Conservation (phyloP, 2,113 vertebrate species). For the Platanista minor region DNA sequence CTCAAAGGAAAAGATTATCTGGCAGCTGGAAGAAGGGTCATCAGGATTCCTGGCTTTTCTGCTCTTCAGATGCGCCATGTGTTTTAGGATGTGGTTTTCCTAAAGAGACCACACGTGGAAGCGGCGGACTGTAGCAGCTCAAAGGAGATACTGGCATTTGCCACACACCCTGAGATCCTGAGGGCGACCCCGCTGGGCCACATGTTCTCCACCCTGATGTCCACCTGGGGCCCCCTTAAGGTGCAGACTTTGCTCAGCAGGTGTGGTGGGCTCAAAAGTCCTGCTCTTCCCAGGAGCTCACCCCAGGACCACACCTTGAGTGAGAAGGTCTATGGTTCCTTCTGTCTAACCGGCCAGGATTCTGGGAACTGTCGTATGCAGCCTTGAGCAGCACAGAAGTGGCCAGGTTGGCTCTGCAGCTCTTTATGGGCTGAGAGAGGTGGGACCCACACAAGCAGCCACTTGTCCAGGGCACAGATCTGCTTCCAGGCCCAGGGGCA, state of each 20-base stretch:
- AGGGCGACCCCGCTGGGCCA: background rate
- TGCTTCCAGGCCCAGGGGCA: background rate
- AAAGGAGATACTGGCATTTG: background rate
- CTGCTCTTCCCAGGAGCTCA: background rate
- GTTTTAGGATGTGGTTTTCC: background rate
- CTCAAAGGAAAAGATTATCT: background rate
- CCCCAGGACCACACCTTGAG: background rate
- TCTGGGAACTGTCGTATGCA: background rate
- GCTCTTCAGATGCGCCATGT: background rate
- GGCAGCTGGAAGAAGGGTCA: too few species aligned
- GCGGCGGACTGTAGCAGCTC: background rate
- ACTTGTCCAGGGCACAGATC: rapidly evolving
- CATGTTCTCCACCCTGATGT: rapidly evolving
- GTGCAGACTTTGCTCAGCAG: background rate
- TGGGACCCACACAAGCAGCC: background rate
- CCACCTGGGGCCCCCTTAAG: background rate
- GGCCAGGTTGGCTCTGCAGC: background rate
- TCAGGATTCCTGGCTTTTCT: background rate
- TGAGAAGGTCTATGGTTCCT: background rate
- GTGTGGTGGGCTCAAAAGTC: background rate
- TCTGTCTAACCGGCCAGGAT: background rate
- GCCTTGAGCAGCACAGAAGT: background rate
- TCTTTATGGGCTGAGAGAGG: background rate
- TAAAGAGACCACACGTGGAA: background rate
- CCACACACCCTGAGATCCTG: background rate